Evolutionary conservation across 2,113 vertebrate species (phyloP).

Genomic region (Rostratula benghalensis): DNA sequence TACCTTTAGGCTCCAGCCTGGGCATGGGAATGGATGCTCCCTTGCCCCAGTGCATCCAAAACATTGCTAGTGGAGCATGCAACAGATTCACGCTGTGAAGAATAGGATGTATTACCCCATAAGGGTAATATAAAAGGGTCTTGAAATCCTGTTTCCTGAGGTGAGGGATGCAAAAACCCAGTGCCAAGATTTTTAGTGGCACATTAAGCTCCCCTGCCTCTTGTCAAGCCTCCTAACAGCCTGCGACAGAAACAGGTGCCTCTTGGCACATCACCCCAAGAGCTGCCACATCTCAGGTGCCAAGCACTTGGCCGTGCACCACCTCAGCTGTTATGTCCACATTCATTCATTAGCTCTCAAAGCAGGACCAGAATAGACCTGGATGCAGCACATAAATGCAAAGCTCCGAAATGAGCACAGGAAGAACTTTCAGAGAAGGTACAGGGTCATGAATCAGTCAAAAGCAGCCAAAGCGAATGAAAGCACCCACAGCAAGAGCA

Average conservation of each 20-base stretch:
- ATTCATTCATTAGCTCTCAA: slow-evolving; percentile 17
- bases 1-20: not conserved
- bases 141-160: not conserved
- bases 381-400: not conserved
- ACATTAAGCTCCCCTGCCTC: slow-evolving; percentile 11
- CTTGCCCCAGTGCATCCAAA: not conserved
- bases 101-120: not conserved
- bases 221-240: slow-evolving; percentile 41
- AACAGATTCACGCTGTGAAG: not conserved
- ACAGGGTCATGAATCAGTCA: not conserved
- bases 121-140: not conserved
- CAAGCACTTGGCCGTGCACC: slow-evolving; percentile 1
- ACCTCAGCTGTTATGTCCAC: not conserved
- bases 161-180: not conserved
- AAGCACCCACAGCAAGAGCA: slow-evolving; percentile 6
- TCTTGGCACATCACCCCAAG: slow-evolving; percentile 25
- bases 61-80: not conserved
- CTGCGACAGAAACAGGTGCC: slow-evolving; percentile 1
- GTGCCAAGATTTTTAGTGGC: slow-evolving; percentile 3
- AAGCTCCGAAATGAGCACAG: not conserved
- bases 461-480: not conserved
- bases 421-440: not conserved
- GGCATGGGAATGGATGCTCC: not conserved
- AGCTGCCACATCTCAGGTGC: slow-evolving; percentile 20
- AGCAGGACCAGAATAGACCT: slow-evolving; percentile 38